These are phyloP conservation scores for Trachelus tabidus DNA, from an alignment of 2,888 invertebrate genomes.

Conservation along the genomic window DNA sequence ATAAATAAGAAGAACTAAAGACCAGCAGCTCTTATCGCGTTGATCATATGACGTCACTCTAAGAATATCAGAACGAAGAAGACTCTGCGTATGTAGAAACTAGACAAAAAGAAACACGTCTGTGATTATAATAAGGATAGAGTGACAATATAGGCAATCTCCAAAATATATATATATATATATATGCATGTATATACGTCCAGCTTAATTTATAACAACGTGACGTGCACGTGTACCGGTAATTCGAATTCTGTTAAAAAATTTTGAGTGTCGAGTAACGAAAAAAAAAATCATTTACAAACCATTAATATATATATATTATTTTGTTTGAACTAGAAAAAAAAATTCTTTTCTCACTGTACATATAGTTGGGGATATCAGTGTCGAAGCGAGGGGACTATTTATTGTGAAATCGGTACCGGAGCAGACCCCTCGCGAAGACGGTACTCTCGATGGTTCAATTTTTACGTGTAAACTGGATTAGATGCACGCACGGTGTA, in stretches of 20 bases:
- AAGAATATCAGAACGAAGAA: constrained; percentile 21
- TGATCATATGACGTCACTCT: constrained; percentile 29
- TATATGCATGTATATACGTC: constrained; percentile 14
- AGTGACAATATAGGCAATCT: constrained; percentile 22
- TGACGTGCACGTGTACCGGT: constrained; percentile 7
- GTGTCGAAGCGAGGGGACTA: background rate
- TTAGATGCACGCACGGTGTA: background rate
- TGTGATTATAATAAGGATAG: constrained; percentile 60
- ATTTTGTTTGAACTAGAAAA: no score
- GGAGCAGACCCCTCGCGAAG: background rate
- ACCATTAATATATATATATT: no score
- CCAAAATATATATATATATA: constrained; percentile 4
- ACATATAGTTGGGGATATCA: background rate
- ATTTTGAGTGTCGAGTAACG: background rate
- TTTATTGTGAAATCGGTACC: background rate
- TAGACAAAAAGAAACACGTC: constrained; percentile 52
- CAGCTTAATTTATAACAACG: constrained; percentile 14
- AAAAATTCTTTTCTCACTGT: background rate
- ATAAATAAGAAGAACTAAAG: background rate
- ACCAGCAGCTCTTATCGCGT: constrained; percentile 38
- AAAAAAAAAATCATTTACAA: constrained; percentile 22
- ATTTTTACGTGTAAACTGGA: background rate
- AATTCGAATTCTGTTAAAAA: background rate
- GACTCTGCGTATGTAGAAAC: constrained; percentile 57
- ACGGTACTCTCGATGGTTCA: background rate